A percentile compares a stretch with the other conserved stretches of the same genome.
Conservation (phyloP, 2,113 vertebrate species). For the Potamarius usumacintae region DNA sequence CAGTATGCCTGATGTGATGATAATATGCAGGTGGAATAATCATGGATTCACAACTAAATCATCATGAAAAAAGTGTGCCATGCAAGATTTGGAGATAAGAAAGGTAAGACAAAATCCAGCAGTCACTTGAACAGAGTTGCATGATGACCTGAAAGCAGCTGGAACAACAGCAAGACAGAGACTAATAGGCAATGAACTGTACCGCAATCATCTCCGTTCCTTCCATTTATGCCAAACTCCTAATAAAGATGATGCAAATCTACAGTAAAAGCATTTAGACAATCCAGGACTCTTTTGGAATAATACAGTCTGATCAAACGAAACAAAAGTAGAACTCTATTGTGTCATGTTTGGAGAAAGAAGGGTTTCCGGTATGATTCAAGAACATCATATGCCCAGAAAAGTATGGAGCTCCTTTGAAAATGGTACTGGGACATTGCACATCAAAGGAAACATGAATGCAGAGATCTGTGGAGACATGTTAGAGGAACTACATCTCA, state of each 20-base stretch:
- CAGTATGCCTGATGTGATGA: neutral
- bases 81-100: neutral
- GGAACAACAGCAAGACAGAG: neutral
- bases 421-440: neutral
- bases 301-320: neutral
- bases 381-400: neutral
- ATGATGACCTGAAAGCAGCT: no score
- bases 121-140: no score
- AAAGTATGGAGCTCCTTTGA: neutral
- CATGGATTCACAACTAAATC: neutral
- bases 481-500: neutral
- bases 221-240: neutral
- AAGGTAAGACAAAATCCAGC: neutral
- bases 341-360: neutral
- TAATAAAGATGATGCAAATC: neutral
- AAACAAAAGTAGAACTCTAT: neutral
- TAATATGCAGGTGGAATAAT: neutral
- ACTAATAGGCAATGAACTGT: neutral
- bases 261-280: neutral
- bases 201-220: no score
- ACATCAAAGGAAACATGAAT: neutral
- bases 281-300: neutral
- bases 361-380: neutral
- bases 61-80: neutral
- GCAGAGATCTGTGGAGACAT: neutral